Conservation (phyloP, 2,797 vertebrate species). For the Knipowitschia caucasica region DNA sequence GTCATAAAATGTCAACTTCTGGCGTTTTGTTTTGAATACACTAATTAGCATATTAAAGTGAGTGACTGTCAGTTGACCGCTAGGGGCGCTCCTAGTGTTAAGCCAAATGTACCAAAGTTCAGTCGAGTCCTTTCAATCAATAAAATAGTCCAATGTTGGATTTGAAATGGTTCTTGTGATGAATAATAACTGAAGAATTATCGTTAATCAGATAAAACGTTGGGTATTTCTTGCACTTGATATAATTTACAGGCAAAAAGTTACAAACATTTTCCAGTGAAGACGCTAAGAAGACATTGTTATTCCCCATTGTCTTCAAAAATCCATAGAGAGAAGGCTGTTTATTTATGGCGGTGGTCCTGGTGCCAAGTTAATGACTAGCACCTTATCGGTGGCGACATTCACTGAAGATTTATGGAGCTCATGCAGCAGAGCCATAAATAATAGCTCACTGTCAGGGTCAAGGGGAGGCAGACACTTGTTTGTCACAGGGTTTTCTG, state of each 20-base stretch:
- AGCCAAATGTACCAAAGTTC: no score
- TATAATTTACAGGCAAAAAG: neutral
- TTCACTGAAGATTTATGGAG: slow-evolving; percentile 41
- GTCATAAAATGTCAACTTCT: no score
- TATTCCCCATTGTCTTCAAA: slow-evolving; percentile 18
- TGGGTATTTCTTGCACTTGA: neutral
- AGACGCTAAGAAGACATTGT: slow-evolving; percentile 10
- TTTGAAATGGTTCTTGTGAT: no score
- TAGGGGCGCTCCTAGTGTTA: no score
- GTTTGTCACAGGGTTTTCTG: slow-evolving; percentile 15
- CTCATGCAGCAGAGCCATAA: slow-evolving; percentile 33
- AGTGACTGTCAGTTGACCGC: no score
- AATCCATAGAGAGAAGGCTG: slow-evolving; percentile 23
- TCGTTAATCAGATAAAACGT: no score
- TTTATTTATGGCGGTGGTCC: slow-evolving; percentile 37
- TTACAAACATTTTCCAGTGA: slow-evolving; percentile 5
- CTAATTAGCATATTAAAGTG: no score
- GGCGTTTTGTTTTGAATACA: no score
- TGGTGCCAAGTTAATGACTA: slow-evolving; percentile 48
- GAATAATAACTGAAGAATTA: no score
- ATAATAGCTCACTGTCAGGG: slow-evolving; percentile 27
- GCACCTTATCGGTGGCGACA: slow-evolving; percentile 45
- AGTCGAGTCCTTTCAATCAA: no score
- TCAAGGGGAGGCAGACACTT: slow-evolving; percentile 36
- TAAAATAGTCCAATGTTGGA: no score